Conservation (phyloP, 2,888 invertebrate genomes). For the Hirtodrosophila confusa region DNA sequence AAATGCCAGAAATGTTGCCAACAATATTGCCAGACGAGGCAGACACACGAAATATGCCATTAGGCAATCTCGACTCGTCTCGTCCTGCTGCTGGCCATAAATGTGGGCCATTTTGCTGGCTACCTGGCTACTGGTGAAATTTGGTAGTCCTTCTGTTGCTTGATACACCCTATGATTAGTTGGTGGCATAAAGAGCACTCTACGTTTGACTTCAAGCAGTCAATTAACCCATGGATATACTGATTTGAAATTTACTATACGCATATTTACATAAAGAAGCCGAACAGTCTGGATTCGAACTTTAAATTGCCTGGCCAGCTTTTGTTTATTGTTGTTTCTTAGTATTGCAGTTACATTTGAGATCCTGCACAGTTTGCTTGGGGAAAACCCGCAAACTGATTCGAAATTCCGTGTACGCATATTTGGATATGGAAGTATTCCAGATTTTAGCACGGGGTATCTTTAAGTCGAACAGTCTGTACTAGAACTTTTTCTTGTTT, state of each 20-base stretch:
- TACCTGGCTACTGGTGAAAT: neutral
- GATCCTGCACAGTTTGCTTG: no score
- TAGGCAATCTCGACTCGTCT: constrained; percentile 9
- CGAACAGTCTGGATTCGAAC: no score
- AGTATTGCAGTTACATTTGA: no score
- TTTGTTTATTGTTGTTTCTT: no score
- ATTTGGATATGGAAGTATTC: no score
- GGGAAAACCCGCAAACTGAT: no score
- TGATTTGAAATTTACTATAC: no score
- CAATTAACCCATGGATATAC: no score
- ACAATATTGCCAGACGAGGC: neutral
- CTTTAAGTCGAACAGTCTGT: neutral
- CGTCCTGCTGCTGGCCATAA: constrained; percentile 1
- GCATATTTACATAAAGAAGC: no score
- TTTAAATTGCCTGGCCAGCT: no score
- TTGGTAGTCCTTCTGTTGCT: neutral
- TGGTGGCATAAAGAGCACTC: neutral
- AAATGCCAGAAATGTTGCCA: constrained; percentile 20
- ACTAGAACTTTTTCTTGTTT: neutral
- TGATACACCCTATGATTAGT: constrained; percentile 4
- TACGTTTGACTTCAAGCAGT: no score
- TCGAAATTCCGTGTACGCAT: no score
- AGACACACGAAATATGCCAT: constrained; percentile 21
- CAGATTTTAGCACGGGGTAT: neutral
- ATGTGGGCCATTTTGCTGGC: neutral